Evolutionary conservation across 2,888 invertebrate genomes (phyloP).

Genomic region (Sussaba pulchella): DNA sequence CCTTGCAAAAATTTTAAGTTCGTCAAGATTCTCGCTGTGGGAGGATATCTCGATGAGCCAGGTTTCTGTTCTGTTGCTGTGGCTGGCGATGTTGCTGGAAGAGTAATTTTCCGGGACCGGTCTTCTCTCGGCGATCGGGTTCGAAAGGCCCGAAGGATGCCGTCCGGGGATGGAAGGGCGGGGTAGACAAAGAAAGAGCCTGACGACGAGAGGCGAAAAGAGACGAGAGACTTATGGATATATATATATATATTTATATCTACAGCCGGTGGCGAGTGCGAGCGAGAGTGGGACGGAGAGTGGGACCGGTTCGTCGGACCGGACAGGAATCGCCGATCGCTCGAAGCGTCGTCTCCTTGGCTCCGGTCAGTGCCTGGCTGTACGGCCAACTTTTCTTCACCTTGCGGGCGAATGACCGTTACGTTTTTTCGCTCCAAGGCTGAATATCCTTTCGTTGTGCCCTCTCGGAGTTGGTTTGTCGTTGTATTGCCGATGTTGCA

Average conservation of each 20-base stretch:
- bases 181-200: constrained; percentile 37
- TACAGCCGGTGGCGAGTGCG: constrained; percentile 49
- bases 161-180: constrained; percentile 38
- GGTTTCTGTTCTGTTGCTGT: constrained; percentile 69
- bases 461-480: constrained; percentile 57
- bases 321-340: constrained; percentile 79
- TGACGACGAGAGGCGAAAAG: constrained; percentile 48
- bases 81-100: constrained; percentile 64
- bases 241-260: constrained; percentile 35
- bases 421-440: constrained; percentile 82
- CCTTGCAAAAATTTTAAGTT: constrained; percentile 4
- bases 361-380: constrained; percentile 81
- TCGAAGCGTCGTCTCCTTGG: constrained; percentile 80
- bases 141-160: constrained; percentile 66
- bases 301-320: constrained; percentile 74
- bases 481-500: constrained; percentile 47
- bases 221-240: constrained; percentile 35
- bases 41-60: constrained; percentile 64
- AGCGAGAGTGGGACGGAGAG: constrained; percentile 70
- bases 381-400: constrained; percentile 82
- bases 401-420: constrained; percentile 83
- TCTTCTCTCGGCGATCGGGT: constrained; percentile 72
- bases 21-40: constrained; percentile 20
- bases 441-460: constrained; percentile 78
- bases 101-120: constrained; percentile 79